Evolutionary conservation across 1,140 invertebrate species (phyloP).

Genomic region (Arion vulgaris): DNA sequence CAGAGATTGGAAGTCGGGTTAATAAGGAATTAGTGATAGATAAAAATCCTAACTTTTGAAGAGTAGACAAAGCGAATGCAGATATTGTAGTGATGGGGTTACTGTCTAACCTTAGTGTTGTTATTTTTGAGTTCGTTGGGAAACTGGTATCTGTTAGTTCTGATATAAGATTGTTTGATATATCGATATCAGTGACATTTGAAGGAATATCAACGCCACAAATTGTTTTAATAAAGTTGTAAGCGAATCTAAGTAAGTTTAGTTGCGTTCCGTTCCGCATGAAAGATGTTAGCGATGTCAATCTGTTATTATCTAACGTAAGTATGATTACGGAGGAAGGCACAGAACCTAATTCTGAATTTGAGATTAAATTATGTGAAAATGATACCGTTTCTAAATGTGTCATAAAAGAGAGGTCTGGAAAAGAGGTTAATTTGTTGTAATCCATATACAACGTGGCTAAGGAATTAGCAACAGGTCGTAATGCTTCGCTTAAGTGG

Average conservation of each 20-base stretch:
- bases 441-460: background rate
- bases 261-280: background rate
- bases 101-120: background rate
- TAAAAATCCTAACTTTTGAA: background rate
- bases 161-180: background rate
- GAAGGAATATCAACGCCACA: background rate
- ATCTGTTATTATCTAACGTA: background rate
- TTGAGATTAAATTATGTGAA: background rate
- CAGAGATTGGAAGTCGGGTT: background rate
- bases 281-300: background rate
- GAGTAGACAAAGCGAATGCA: background rate
- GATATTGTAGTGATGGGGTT: background rate
- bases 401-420: background rate
- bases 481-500: background rate
- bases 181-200: background rate
- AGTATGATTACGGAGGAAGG: background rate
- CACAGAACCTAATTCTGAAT: background rate
- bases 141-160: background rate
- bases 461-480: background rate
- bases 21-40: background rate
- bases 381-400: background rate
- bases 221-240: background rate
- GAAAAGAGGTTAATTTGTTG: background rate
- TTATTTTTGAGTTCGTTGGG: background rate
- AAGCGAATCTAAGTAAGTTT: background rate